phyloP scores from a whole-genome alignment of 2,888 invertebrate species.

The Hirudinaria manillensis region DNA sequence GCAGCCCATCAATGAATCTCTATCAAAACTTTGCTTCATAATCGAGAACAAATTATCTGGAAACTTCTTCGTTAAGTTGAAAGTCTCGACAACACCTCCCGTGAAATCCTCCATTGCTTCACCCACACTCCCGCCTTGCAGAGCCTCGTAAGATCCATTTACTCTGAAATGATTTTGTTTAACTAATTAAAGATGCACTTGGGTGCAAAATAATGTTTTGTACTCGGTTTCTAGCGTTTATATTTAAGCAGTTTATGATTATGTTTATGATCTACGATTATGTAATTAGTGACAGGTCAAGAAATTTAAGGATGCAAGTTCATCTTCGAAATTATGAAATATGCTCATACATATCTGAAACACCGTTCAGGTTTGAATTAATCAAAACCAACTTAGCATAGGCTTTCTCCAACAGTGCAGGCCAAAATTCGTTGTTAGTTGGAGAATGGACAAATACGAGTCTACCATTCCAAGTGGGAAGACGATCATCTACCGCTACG shows the following conservation, averaged over 20 bases:
- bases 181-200: neutral
- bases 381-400: conserved; percentile 60
- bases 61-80: conserved; percentile 41
- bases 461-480: conserved; percentile 58
- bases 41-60: conserved; percentile 53
- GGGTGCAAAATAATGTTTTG: no score
- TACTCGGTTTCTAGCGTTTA: no score
- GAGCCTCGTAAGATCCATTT: conserved; percentile 91
- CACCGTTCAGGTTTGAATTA: no score
- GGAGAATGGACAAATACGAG: conserved; percentile 59
- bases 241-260: neutral
- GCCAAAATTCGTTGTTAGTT: conserved; percentile 61
- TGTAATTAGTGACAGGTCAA: neutral
- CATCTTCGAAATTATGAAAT: no score
- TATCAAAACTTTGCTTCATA: conserved; percentile 74
- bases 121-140: conserved; percentile 93
- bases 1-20: conserved; percentile 87
- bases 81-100: conserved; percentile 52
- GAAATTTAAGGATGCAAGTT: neutral
- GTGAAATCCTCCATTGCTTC: conserved; percentile 99
- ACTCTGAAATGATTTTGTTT: conserved; percentile 59
- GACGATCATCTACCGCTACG: conserved; percentile 50
- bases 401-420: conserved; percentile 62
- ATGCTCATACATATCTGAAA: no score
- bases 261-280: neutral